A percentile compares a stretch with the other conserved stretches of the same genome.
phyloP scores from a whole-genome alignment of 2,797 vertebrate species.

The Triplophysa bombifrons region DNA sequence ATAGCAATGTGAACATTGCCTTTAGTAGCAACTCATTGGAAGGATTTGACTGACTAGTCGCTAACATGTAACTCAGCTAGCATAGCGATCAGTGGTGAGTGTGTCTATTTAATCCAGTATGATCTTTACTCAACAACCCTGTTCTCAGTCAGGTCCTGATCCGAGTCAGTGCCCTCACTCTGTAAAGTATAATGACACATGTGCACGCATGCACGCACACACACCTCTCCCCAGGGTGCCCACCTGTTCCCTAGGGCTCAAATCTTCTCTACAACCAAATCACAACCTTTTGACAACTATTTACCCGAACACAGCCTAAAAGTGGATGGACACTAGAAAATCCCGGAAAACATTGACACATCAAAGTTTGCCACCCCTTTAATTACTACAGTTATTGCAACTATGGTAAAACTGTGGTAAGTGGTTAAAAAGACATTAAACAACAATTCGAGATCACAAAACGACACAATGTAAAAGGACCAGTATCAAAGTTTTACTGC shows the following conservation, averaged over 20 bases:
- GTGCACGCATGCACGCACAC: conserved; percentile 16
- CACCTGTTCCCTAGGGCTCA: conserved; percentile 72
- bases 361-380: background rate
- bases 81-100: background rate
- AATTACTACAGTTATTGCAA: background rate
- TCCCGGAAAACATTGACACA: background rate
- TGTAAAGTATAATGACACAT: conserved; percentile 29
- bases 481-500: background rate
- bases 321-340: background rate
- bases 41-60: background rate
- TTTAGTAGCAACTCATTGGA: background rate
- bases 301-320: conserved; percentile 14
- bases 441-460: background rate
- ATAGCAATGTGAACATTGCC: background rate
- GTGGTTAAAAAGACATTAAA: background rate
- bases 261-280: conserved; percentile 36
- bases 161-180: conserved; percentile 3
- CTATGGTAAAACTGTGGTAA: background rate
- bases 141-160: conserved; percentile 26
- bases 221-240: conserved; percentile 55
- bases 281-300: conserved; percentile 16
- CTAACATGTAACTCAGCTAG: background rate
- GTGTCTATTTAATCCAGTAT: conserved; percentile 22
- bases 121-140: conserved; percentile 7
- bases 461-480: background rate